Evolutionary conservation across 2,888 invertebrate species (phyloP), one percentile per base, ranked within the genome.

Genomic region (Ypsolopha scabrella): DNA sequence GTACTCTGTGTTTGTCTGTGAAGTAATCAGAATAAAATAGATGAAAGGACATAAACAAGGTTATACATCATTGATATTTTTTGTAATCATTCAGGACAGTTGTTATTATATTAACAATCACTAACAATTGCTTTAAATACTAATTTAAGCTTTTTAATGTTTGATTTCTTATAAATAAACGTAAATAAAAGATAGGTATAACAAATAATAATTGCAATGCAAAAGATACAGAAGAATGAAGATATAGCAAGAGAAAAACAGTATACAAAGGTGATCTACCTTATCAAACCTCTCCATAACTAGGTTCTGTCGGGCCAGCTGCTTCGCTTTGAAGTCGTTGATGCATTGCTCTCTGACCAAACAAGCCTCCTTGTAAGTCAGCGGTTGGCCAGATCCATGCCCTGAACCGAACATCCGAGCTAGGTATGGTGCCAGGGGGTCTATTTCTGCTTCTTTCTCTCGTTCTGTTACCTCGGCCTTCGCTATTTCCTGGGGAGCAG

Each of bases 211-310:
- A n/a, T n/a, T n/a, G n/a, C n/a, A n/a, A n/a, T n/a, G n/a, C n/a
- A n/a, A n/a, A n/a, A n/a, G n/a, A n/a, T n/a, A n/a, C n/a, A n/a
- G n/a, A n/a, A n/a, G n/a, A n/a, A n/a, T n/a, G n/a, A n/a, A n/a
- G n/a, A n/a, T n/a, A n/a, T n/a, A n/a, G n/a, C 24, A 24, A 24
- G 24, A 4, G 4, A 24, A 2, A 24, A 4, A 24, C 24, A 24
- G 2, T 4, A 24, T 24, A 24, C 2, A 24, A 24, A 38, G 48
- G 7, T 41, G 0, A 50, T 37, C 48, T 65, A 91, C 91, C 78
- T 85, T 80, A 59, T 93, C 91, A 65, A 91, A 92, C 57, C 90
- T 83, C 33, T 80, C 80, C 59, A 93, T 91, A 33, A 94, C 88
- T 38, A 88, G 71, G 55, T 89, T 90, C 11, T 93, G 91, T 41